Base-by-base conservation (phyloP, 2,797 vertebrate species). In the Leptatherina wallacei region DNA sequence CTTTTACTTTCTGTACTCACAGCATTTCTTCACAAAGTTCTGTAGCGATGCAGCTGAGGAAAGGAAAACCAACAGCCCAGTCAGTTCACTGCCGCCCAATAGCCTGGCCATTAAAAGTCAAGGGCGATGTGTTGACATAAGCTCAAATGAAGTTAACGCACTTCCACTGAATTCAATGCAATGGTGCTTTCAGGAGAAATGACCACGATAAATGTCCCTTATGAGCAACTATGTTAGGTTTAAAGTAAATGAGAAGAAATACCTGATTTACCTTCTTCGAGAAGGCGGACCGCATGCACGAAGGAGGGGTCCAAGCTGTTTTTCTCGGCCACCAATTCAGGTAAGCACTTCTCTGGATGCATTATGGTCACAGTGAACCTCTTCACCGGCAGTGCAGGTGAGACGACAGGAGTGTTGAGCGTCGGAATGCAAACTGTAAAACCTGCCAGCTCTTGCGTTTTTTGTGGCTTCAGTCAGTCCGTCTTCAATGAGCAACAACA, bases 251-350 rank as follows among this genome's bases (percentile, higher is more conserved):
- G 20, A 22, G 3, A 54, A 55, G 20, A 57, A 69, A 57, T 22
- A 68, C 30, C 55, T 61, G 66, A 68, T 78, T 95, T 96, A 98
- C 97, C 97, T 95, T 98, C 96, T 18, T 95, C 95, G 79, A 98
- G 92, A 74, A 98, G 95, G 73, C 97, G 97, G 93, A 96, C 95
- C 1, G 97, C 97, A 56, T 99, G 97, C 86, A 97, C 96, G 92
- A 97, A 98, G 69, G 96, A 96, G 51, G 96, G 92, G 86, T 99
- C 97, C 95, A 98, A 73, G 91, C 91, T 96, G 90, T 95, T 96
- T 85, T 97, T 98, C 93, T 99, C 97, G 60, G 96, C 96, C 95
- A 96, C 94, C 93, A 99, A 95, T 91, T 98, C 96, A 87, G 97
- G 96, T 92, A 98, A 91, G 90, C 95, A 96, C 94, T 97, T 96